Percentiles rank a stretch among this genome's conserved stretches.
These are phyloP conservation scores for Isaurus tuberculatus DNA, from an alignment of 92 coral and sea anemone genomes.

Conservation along the genomic window DNA sequence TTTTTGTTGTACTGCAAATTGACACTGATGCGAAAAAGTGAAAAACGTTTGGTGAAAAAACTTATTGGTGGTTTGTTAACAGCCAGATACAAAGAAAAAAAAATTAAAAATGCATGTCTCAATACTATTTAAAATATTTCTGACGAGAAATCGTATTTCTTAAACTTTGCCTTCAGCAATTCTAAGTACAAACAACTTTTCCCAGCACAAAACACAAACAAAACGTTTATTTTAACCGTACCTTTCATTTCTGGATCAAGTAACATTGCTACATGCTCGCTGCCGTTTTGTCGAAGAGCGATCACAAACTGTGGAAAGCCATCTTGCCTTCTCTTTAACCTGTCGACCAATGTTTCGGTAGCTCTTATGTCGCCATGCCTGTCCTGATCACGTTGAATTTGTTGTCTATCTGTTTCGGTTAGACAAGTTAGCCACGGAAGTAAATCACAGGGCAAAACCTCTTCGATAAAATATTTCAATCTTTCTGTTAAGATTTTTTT, in stretches of 20 bases:
- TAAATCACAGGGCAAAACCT: slow-evolving; percentile 62
- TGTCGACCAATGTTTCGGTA: slow-evolving; percentile 62
- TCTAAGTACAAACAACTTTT: too few relatives aligned
- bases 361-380: slow-evolving; percentile 71
- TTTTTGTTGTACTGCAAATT: too few relatives aligned
- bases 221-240: not conserved
- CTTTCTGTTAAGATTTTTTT: slow-evolving; percentile 62
- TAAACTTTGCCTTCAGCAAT: too few relatives aligned
- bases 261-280: slow-evolving; percentile 80
- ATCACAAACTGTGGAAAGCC: slow-evolving; percentile 75
- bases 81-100: too few relatives aligned
- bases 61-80: too few relatives aligned
- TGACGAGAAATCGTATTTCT: too few relatives aligned
- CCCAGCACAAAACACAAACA: too few relatives aligned
- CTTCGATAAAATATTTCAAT: slow-evolving; percentile 65
- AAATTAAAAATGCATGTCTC: too few relatives aligned
- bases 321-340: slow-evolving; percentile 68
- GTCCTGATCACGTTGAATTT: slow-evolving; percentile 47
- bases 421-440: slow-evolving; percentile 66
- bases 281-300: slow-evolving; percentile 80
- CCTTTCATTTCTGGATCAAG: slow-evolving; percentile 86
- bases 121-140: too few relatives aligned
- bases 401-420: slow-evolving; percentile 55
- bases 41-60: too few relatives aligned
- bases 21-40: too few relatives aligned